These are phyloP conservation scores for Sarcophaga carnaria DNA, from an alignment of 2,888 invertebrate species.

Conservation along the genomic window DNA sequence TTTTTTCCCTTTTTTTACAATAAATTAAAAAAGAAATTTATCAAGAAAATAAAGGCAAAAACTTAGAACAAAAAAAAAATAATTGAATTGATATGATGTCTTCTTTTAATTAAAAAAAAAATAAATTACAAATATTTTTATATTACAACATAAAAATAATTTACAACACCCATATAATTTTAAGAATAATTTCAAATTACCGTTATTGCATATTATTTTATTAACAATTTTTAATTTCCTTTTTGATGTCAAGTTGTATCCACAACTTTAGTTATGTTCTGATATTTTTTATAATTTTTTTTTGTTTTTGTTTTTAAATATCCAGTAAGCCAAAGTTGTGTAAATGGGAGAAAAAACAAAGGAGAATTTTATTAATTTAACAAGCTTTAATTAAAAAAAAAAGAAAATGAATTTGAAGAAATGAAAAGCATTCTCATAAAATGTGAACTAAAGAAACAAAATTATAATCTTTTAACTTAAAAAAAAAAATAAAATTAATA, in stretches of 20 bases:
- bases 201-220: slow-evolving; percentile 21
- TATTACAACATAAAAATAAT: not conserved
- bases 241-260: slow-evolving; percentile 7
- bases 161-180: slow-evolving; percentile 52
- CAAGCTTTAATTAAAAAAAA: too few species aligned
- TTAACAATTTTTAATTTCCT: slow-evolving; percentile 37
- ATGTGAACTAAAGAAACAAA: not conserved
- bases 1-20: not conserved
- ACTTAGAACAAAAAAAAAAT: slow-evolving; percentile 41
- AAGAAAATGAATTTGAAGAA: not conserved
- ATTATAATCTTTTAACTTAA: not conserved
- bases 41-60: too few species aligned
- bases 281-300: slow-evolving; percentile 20
- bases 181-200: slow-evolving; percentile 46
- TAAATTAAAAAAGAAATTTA: slow-evolving; percentile 1
- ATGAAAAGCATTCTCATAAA: not conserved
- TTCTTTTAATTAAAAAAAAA: too few species aligned
- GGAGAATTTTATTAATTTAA: slow-evolving; percentile 39
- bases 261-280: slow-evolving; percentile 50
- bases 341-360: slow-evolving; percentile 67
- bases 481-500: not conserved
- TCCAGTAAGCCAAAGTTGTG: slow-evolving; percentile 44
- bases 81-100: not conserved
- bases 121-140: too few species aligned
- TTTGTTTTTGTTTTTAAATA: not conserved